Base-by-base conservation (phyloP, 1,140 invertebrate genomes). In the Littorina saxatilis region DNA sequence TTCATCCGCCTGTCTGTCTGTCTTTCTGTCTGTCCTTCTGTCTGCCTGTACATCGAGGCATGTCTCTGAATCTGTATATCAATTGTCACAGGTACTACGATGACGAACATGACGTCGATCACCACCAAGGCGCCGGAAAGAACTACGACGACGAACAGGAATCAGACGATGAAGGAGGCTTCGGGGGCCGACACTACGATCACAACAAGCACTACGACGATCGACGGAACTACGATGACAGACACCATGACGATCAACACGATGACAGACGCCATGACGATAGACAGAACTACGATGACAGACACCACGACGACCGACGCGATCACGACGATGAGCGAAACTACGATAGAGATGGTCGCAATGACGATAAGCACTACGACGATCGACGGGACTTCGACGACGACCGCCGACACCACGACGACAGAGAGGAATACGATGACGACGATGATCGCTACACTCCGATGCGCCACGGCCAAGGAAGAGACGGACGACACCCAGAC, bases 281-380 rank as follows among this genome's bases (percentile, higher is more conserved):
- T 15, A n/a, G 79, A 15, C 37, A 43, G 1, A 23, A 58, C 43
- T 74, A 84, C 66, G 63, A 83, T 77, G 73, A 83, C 68, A n/a
- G n/a, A n/a, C n/a, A n/a, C n/a, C n/a, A n/a, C n/a, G 43, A 47
- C 43, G 43, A 9, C 17, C 63, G 72, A 43, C 52, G 83, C 63
- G 77, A 81, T 43, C 61, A 85, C 80, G 78, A 83, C 66, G 78
- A 81, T 79, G 52, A 70, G 32, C 43, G 43, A 43, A 37, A 66
- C 39, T 55, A 77, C 43, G 70, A 82, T 70, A 52, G 74, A 55
- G 80, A 84, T 78, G 1, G 76, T 47, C 39, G 79, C 58, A 29
- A 81, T 43, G 20, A 81, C 76, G 63, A 85, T 50, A 35, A 76
- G 70, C 79, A 81, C 63, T 61, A 82, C 27, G 77, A 80, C 58